Base-by-base conservation (phyloP, 2,888 invertebrate genomes). In the Pristionchus exspectatus region DNA sequence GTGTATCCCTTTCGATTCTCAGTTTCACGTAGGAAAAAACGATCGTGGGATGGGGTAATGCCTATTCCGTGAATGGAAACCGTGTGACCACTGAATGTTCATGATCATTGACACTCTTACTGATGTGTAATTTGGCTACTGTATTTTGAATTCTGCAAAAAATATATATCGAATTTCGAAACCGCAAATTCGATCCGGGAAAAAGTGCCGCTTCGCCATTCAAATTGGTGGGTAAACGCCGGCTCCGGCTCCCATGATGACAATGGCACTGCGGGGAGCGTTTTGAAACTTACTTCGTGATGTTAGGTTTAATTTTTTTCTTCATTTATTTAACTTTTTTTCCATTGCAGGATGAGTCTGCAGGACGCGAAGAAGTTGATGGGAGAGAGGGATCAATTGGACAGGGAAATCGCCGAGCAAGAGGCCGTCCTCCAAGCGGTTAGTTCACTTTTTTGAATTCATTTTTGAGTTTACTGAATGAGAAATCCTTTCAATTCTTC, bases 331-430 rank as follows among this genome's bases (percentile, higher is more conserved):
- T 56, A 2, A 38, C 38, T 38, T 59, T 84, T 59, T 84, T 84
- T 24, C 21, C 24, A 56, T 84, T 84, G 24, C 30, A 87, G 87
- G 56, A 88, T 88, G 87, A 74, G 74, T 33, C 30, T 74, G 5
- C 21, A 4, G 50, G 87, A 74, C 16, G 72, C 87, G 74, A 89
- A 89, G 83, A 50, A 83, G 27, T 30, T 89, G 44, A 59, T 89
- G n/a, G 89, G 24, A 63, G 81, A 83, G 54, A 81, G 89, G 54
- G 89, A 89, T 44, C 59, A 30, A 30, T 24, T 89, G 59, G 89
- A 89, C 50, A 81, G 44, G 66, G 50, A 89, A 33, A 89, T 89
- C n/a, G 89, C 81, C n/a, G 66, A 81, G 50, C 56, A 89, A 14
- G 50, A 66, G 44, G 81, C 63, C 9, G 66, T 89, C 21, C 66